Conservation (phyloP, 1,140 invertebrate species). For the Caerostris extrusa region DNA sequence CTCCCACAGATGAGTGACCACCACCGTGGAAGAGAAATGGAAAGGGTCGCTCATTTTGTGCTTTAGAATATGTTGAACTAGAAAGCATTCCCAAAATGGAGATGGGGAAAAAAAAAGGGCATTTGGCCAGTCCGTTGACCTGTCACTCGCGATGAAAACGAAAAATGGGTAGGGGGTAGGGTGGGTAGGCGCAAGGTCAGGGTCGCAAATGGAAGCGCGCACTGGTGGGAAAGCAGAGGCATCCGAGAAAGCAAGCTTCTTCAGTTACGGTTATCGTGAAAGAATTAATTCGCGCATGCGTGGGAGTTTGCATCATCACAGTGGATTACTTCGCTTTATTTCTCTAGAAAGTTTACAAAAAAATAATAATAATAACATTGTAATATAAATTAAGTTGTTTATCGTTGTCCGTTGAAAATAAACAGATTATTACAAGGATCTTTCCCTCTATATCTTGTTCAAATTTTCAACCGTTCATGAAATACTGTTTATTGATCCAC, state of each 20-base stretch:
- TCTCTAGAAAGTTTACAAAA: neutral
- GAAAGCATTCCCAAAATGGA: neutral
- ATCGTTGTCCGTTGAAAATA: too few relatives aligned
- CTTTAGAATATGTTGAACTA: conserved; percentile 12
- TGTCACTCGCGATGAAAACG: neutral
- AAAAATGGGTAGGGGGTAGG: neutral
- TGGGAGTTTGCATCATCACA: conserved; percentile 25
- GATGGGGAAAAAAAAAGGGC: neutral
- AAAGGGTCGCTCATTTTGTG: neutral
- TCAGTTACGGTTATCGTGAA: conserved; percentile 50
- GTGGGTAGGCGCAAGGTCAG: conserved; percentile 46
- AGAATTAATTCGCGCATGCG: neutral
- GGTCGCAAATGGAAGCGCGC: conserved; percentile 7
- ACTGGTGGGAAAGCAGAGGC: conserved; percentile 6
- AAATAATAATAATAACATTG: too few relatives aligned
- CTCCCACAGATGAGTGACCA: conserved; percentile 8
- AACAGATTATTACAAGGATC: too few relatives aligned
- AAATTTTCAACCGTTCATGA: too few relatives aligned
- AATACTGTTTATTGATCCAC: too few relatives aligned
- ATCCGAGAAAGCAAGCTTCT: neutral
- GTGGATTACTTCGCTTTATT: conserved; percentile 1
- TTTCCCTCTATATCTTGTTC: too few relatives aligned
- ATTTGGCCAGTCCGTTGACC: conserved; percentile 38
- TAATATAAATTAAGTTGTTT: too few relatives aligned
- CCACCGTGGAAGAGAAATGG: neutral